Conservation (phyloP, 1,140 invertebrate genomes). For the Tyrophagus putrescentiae region DNA sequence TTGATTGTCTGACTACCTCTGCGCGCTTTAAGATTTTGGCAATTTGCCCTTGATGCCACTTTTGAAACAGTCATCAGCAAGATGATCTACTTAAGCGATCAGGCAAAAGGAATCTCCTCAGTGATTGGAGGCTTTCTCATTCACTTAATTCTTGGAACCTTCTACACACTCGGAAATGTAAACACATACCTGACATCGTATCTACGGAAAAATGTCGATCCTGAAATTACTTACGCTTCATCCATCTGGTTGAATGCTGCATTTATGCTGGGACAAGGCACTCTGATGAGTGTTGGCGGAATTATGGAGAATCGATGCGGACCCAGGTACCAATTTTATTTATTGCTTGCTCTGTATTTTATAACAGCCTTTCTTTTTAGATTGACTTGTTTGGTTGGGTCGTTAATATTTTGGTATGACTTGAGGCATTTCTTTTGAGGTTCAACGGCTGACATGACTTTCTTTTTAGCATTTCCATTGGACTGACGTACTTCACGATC, state of each 20-base stretch:
- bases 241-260: conserved; percentile 34
- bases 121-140: conserved; percentile 30
- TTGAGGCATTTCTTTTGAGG: conserved; percentile 18
- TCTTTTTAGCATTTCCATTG: conserved; percentile 21
- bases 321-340: conserved; percentile 23
- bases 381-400: conserved; percentile 22
- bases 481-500: conserved; percentile 34
- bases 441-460: neutral
- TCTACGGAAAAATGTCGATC: conserved; percentile 28
- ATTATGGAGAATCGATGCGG: conserved; percentile 32
- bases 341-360: neutral
- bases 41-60: too few species aligned
- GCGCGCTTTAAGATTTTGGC: too few species aligned
- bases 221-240: conserved; percentile 30
- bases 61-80: too few species aligned
- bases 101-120: conserved; percentile 22
- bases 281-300: conserved; percentile 33
- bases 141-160: conserved; percentile 30
- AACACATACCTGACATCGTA: conserved; percentile 38
- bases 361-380: conserved; percentile 8
- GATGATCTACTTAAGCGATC: conserved; percentile 4
- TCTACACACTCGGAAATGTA: conserved; percentile 32
- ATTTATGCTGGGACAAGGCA: conserved; percentile 31
- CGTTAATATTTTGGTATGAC: conserved; percentile 30
- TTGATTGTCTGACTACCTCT: too few species aligned